A percentile compares a stretch with the other conserved stretches of the same genome.
These are phyloP conservation scores for Xiphorhynchus erythropygius DNA, from an alignment of 2,797 vertebrate species.

Conservation along the genomic window DNA sequence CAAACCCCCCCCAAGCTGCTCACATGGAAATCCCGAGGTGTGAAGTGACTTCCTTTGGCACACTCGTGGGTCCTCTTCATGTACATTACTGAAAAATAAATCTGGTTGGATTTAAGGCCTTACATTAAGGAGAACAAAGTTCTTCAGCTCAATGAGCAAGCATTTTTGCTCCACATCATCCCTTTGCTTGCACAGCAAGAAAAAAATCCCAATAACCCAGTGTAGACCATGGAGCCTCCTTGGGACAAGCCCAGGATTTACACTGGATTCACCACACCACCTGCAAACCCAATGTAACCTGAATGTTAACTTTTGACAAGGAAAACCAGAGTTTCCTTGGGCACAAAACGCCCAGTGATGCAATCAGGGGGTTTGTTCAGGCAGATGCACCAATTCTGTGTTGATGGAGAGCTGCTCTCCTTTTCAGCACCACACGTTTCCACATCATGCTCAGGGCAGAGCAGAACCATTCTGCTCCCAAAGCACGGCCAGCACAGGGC, in stretches of 20 bases:
- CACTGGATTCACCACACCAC: neutral
- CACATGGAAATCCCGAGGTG: fast-evolving
- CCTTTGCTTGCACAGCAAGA: neutral
- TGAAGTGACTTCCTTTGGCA: neutral
- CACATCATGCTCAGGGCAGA: neutral
- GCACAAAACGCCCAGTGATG: neutral
- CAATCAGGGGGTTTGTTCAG: neutral
- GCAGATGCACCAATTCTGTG: neutral
- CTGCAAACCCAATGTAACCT: neutral
- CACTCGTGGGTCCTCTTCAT: neutral
- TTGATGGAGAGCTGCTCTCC: neutral
- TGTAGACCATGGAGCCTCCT: fast-evolving
- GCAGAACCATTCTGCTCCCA: neutral
- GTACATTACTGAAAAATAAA: too few relatives aligned
- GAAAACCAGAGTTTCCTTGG: neutral
- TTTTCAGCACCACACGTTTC: neutral
- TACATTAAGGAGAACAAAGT: neutral
- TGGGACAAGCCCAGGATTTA: neutral
- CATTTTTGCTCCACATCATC: neutral
- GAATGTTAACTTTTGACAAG: neutral
- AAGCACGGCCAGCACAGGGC: fast-evolving
- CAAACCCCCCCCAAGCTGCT: fast-evolving
- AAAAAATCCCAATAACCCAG: neutral
- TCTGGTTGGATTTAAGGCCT: neutral
- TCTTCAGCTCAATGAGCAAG: neutral